These are phyloP conservation scores for Microctenopoma stevenorrisi DNA, from an alignment of 2,797 vertebrate genomes.

Conservation along the genomic window DNA sequence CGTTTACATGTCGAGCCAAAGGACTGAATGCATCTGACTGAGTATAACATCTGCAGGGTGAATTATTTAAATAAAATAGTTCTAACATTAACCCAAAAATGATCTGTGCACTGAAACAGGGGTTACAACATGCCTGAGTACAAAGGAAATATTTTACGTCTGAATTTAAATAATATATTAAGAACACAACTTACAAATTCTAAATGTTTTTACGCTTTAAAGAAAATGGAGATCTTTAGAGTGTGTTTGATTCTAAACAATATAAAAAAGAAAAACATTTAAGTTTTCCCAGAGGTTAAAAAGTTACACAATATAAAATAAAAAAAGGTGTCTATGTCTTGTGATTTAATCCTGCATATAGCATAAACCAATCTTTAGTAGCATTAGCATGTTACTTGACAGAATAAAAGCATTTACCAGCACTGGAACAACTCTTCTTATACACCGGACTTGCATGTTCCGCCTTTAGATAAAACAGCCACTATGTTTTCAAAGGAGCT, in stretches of 20 bases:
- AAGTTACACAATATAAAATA: constrained; percentile 60
- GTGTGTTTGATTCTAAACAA: constrained; percentile 41
- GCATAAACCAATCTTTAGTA: neutral
- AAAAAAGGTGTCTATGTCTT: constrained; percentile 35
- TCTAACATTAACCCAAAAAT: constrained; percentile 7
- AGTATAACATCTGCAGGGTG: constrained; percentile 10
- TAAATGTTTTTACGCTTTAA: constrained; percentile 27
- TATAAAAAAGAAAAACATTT: constrained; percentile 30
- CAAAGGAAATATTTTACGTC: neutral
- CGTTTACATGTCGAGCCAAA: constrained; percentile 21
- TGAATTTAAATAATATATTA: neutral
- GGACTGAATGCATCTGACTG: constrained; percentile 18
- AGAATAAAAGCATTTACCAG: constrained; percentile 10
- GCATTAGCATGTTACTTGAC: too few relatives aligned
- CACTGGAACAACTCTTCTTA: constrained; percentile 26
- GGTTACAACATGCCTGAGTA: constrained; percentile 2
- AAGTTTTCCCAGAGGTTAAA: constrained; percentile 5
- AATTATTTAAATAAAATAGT: neutral
- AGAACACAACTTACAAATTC: constrained; percentile 19
- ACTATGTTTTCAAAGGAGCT: constrained; percentile 26
- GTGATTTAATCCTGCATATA: constrained; percentile 33
- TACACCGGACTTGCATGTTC: constrained; percentile 20
- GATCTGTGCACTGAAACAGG: constrained; percentile 33
- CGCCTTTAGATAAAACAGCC: constrained; percentile 18
- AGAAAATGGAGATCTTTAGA: constrained; percentile 19